Evolutionary conservation across 23 tunicate species (phyloP).

Genomic region (Ascidia mentula): DNA sequence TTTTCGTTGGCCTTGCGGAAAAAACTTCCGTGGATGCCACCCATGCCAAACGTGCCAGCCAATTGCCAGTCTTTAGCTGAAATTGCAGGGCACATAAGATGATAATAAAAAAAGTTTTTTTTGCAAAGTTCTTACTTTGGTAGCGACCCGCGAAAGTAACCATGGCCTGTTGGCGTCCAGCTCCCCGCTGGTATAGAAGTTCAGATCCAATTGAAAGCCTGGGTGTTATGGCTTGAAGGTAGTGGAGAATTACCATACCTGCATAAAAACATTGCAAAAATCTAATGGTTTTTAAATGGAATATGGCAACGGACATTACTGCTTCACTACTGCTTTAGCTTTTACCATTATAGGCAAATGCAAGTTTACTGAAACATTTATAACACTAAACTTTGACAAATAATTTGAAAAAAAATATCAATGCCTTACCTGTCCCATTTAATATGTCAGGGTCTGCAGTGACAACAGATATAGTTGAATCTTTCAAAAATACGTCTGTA

Average conservation of each 20-base stretch:
- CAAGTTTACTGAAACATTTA: too few species aligned
- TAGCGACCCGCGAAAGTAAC: conserved; percentile 78
- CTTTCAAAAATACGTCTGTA: conserved; percentile 60
- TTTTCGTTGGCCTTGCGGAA: conserved; percentile 86
- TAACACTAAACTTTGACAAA: too few species aligned
- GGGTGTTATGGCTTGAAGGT: conserved; percentile 91
- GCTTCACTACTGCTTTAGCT: too few species aligned
- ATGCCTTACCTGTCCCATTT: conserved; percentile 70
- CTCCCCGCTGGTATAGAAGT: conserved; percentile 65
- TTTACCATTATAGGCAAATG: too few species aligned
- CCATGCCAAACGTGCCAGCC: conserved; percentile 73
- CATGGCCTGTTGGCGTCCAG: conserved; percentile 80
- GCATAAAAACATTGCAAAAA: not conserved
- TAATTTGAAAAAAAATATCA: too few species aligned
- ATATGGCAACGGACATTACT: too few species aligned
- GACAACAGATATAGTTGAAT: conserved; percentile 76
- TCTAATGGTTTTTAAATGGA: too few species aligned
- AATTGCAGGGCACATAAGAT: not conserved
- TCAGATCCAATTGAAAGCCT: conserved; percentile 86
- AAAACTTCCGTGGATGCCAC: conserved; percentile 81
- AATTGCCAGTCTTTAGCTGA: conserved; percentile 85
- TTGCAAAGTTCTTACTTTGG: conserved; percentile 71
- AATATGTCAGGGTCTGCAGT: conserved; percentile 81
- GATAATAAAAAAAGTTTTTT: too few species aligned
- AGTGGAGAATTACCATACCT: conserved; percentile 91